Base-by-base conservation (phyloP, 2,888 invertebrate species). In the Lasioglossum villosulum region DNA sequence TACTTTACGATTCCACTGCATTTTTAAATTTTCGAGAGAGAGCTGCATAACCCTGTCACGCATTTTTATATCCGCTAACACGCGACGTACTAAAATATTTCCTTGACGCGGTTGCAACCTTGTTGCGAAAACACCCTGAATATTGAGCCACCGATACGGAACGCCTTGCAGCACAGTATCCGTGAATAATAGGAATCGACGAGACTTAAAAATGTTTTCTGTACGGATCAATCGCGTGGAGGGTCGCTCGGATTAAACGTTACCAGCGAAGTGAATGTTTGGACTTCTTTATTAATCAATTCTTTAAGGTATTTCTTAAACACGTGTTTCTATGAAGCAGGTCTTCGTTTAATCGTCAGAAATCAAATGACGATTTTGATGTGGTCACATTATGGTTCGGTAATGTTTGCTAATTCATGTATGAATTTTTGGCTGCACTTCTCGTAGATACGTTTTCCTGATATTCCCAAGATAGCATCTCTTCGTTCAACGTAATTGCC, bases 1-100 rank as follows among this genome's bases (percentile, higher is more conserved):
- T 84, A 59, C 74, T 83, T 83, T 59, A 79, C 78, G 78, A 72
- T 83, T 77, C 56, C 30, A 8, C 70, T 78, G 74, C 74, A 71
- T 82, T 83, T 79, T 68, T 30, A 78, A 84, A 52, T 80, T 42
- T 72, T 12, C 73, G 19, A 23, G 16, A 19, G 23, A 63, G 59
- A 37, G 27, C 73, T n/a, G 56, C 5, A 70, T 70, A 74, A 79
- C 81, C 63, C 52, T 19, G 63, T 66, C 66, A 0, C 48, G 52
- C 56, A 45, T 83, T 81, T 81, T 76, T 80, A 80, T 52, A 52
- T 63, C 52, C 71, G 48, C 70, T 48, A 68, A 52, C 52, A n/a
- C 42, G 70, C 30, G 34, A 72, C 68, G 34, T 34, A n/a, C 34
- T 59, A 37, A 63, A 34, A 56, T 75, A 75, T 73, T 73, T 34